Conservation (phyloP, 2,888 invertebrate genomes). For the Synergus gifuensis region DNA sequence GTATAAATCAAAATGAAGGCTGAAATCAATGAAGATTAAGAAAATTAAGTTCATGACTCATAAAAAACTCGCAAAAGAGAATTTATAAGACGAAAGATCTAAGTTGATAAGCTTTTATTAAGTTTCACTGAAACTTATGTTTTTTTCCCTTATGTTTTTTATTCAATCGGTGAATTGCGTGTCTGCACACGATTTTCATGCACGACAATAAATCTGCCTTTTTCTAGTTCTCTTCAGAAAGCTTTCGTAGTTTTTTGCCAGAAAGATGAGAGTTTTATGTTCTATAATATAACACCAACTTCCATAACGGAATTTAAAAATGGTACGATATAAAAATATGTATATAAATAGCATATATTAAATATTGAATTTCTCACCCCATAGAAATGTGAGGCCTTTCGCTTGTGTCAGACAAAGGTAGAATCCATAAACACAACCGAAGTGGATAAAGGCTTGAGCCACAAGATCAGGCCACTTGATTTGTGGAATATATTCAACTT, state of each 20-base stretch:
- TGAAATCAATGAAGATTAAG: conserved; percentile 64
- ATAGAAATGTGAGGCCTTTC: conserved; percentile 83
- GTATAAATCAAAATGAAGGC: conserved; percentile 82
- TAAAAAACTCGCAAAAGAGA: conserved; percentile 3
- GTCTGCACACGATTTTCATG: not conserved
- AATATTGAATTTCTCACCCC: conserved; percentile 81
- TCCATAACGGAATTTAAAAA: not conserved
- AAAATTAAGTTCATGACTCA: conserved; percentile 7
- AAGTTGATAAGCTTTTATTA: not conserved
- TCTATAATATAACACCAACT: not conserved
- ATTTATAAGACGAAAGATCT: conserved; percentile 3
- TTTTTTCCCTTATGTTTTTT: conserved; percentile 4
- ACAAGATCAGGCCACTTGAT: conserved; percentile 87
- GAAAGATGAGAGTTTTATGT: not conserved
- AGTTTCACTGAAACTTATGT: conserved; percentile 19
- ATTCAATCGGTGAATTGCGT: conserved; percentile 6
- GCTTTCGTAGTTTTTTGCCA: too few relatives aligned
- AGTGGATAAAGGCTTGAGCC: conserved; percentile 85
- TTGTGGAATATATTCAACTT: conserved; percentile 80
- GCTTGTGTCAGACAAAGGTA: conserved; percentile 82
- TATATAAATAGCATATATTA: not conserved
- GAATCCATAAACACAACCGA: conserved; percentile 85
- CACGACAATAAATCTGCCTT: not conserved
- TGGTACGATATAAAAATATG: not conserved
- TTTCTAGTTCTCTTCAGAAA: conserved; percentile 1